Evolutionary conservation across 2,888 invertebrate genomes (phyloP).

Genomic region (Himalopsyche japonica): DNA sequence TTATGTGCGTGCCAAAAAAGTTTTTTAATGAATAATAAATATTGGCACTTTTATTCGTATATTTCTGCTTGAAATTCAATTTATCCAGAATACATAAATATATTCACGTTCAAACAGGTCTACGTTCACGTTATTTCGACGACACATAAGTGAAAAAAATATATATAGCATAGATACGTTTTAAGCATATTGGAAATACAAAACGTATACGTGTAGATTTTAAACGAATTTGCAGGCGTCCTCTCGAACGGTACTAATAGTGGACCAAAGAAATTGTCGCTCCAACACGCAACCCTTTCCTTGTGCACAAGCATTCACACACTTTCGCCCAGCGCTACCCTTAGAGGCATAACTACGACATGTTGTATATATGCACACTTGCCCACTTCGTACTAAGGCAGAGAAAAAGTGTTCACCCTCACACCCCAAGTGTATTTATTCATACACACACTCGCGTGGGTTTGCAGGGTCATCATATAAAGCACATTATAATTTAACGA

Average conservation of each 20-base stretch:
- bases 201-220: not conserved
- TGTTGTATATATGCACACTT: not conserved
- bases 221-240: slow-evolving; percentile 11
- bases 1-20: no score
- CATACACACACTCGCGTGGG: not conserved
- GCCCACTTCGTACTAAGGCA: not conserved
- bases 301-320: not conserved
- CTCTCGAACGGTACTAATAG: slow-evolving; percentile 13
- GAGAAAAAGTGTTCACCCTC: not conserved
- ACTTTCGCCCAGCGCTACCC: not conserved
- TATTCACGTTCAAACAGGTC: not conserved
- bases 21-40: not conserved
- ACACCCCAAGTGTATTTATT: not conserved
- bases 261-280: slow-evolving; percentile 21
- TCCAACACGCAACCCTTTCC: not conserved
- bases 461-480: not conserved
- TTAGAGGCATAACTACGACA: not conserved
- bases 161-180: not conserved
- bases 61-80: not conserved
- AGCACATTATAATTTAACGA: no score
- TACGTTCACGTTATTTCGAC: not conserved
- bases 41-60: not conserved
- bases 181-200: not conserved
- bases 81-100: not conserved
- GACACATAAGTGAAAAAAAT: not conserved